Evolutionary conservation across 2,113 vertebrate genomes (phyloP).

Genomic region (Tringa solitaria): DNA sequence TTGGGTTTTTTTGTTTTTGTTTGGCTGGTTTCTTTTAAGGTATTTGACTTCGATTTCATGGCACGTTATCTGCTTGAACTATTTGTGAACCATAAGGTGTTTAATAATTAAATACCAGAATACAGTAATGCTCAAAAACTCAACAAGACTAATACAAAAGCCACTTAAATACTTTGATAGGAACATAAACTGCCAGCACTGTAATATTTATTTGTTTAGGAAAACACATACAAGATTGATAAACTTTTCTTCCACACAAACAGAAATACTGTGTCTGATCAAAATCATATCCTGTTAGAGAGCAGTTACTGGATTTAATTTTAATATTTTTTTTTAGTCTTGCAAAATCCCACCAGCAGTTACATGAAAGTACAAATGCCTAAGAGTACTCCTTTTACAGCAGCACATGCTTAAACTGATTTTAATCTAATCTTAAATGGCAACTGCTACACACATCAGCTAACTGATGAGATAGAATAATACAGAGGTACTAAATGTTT

Average conservation of each 20-base stretch:
- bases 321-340: too few relatives aligned
- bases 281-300: not conserved
- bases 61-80: not conserved
- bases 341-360: not conserved
- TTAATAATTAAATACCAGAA: not conserved
- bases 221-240: not conserved
- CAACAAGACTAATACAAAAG: not conserved
- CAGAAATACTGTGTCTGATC: not conserved
- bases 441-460: not conserved
- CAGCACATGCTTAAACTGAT: not conserved
- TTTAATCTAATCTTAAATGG: not conserved
- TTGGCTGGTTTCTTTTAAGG: not conserved
- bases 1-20: not conserved
- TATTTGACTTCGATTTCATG: not conserved
- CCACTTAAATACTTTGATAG: not conserved
- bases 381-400: not conserved
- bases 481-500: not conserved
- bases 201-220: not conserved
- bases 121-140: not conserved
- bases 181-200: not conserved
- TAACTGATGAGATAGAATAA: not conserved
- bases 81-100: not conserved
- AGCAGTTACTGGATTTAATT: not conserved
- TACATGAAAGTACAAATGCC: not conserved
- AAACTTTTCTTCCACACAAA: not conserved